A percentile compares a stretch with the other conserved stretches of the same genome.
Evolutionary conservation across 2,113 vertebrate genomes (phyloP).

Genomic region (Hylia prasina): DNA sequence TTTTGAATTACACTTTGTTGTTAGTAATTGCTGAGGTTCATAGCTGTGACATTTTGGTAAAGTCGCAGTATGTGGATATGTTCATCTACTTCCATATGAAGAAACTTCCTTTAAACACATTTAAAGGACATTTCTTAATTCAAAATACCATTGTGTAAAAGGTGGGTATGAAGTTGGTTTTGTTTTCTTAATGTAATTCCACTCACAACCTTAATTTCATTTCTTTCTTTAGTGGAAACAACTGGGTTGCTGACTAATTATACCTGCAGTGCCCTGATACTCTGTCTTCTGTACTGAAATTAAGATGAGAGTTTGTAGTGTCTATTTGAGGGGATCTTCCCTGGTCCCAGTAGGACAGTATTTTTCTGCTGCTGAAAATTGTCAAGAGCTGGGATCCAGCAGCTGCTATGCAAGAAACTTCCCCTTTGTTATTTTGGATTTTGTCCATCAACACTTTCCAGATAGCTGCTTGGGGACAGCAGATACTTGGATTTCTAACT

Average conservation of each 20-base stretch:
- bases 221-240: not conserved
- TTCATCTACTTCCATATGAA: not conserved
- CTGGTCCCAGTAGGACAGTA: not conserved
- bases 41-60: conserved; percentile 11
- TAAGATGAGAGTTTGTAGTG: not conserved
- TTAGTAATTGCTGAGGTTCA: not conserved
- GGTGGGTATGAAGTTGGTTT: not conserved
- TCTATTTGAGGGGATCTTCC: not conserved
- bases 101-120: not conserved
- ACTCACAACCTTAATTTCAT: not conserved
- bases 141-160: not conserved
- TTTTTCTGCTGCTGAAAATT: not conserved
- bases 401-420: not conserved
- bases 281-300: not conserved
- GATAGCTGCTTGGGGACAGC: not conserved
- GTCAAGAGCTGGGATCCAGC: not conserved
- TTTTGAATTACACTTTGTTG: not conserved
- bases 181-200: not conserved
- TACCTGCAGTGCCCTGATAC: not conserved
- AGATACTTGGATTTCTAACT: not conserved
- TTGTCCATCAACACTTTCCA: not conserved
- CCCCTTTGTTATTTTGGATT: not conserved
- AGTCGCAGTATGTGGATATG: not conserved
- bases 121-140: not conserved
- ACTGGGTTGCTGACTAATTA: not conserved